phyloP scores from a whole-genome alignment of 2,797 vertebrate species.

The Cuculus canorus region DNA sequence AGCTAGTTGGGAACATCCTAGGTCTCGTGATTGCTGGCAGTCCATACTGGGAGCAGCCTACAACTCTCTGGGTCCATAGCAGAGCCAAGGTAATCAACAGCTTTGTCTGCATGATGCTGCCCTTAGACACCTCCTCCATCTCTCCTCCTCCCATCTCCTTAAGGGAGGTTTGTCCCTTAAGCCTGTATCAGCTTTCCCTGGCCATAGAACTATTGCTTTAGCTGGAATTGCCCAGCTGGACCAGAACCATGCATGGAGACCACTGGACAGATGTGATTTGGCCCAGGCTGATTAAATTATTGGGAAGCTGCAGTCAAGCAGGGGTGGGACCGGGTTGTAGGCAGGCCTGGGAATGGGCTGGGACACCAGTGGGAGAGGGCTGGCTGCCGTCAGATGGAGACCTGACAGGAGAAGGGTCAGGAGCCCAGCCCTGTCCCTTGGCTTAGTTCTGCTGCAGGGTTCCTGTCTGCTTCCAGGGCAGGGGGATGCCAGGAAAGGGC shows the following conservation, averaged over 20 bases:
- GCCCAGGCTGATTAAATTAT: neutral
- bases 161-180: neutral
- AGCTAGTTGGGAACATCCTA: neutral
- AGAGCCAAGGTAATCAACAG: neutral
- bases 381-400: slow-evolving; percentile 20
- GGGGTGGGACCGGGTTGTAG: slow-evolving; percentile 36
- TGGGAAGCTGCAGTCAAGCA: slow-evolving; percentile 13
- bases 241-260: neutral
- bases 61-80: neutral
- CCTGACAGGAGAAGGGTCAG: neutral
- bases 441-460: neutral
- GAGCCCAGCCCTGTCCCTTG: neutral
- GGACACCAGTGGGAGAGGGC: neutral
- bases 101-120: neutral
- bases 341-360: slow-evolving; percentile 39
- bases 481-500: accelerated
- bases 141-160: neutral
- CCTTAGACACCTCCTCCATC: neutral
- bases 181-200: accelerated
- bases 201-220: neutral
- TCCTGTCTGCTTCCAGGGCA: neutral
- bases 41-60: neutral
- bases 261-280: slow-evolving; percentile 7
- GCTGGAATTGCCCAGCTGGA: neutral
- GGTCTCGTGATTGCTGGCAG: accelerated